These are phyloP conservation scores for Noctua janthe DNA, from an alignment of 2,888 invertebrate species.

Conservation along the genomic window DNA sequence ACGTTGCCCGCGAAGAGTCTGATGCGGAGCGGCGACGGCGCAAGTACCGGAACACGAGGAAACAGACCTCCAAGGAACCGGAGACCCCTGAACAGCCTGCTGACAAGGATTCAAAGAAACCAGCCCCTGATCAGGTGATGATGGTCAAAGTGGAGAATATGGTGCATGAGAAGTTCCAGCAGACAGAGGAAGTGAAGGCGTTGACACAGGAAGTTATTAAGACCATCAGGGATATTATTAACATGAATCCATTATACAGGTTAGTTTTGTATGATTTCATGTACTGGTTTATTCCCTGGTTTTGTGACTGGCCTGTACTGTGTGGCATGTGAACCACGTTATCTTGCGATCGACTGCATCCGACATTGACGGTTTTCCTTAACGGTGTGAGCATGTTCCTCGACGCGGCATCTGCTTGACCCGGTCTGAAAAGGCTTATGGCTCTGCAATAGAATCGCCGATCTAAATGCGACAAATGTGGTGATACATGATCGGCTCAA, in stretches of 20 bases:
- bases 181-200: slow-evolving; percentile 99
- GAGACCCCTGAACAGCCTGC: slow-evolving; percentile 60
- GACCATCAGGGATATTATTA: slow-evolving; percentile 99
- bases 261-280: slow-evolving; percentile 65
- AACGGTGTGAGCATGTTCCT: background rate
- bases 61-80: slow-evolving; percentile 64
- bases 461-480: background rate
- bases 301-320: background rate
- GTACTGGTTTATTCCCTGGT: background rate
- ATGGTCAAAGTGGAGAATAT: slow-evolving; percentile 99
- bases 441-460: background rate
- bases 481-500: background rate
- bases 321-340: background rate
- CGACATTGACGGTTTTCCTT: background rate
- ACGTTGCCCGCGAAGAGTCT: slow-evolving; percentile 95
- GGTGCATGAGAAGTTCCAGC: slow-evolving; percentile 96
- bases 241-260: slow-evolving; percentile 98
- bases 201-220: slow-evolving; percentile 99
- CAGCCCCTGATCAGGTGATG: slow-evolving; percentile 89
- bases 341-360: background rate
- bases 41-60: slow-evolving; percentile 84
- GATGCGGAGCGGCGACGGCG: slow-evolving; percentile 90
- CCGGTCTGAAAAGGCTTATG: background rate
- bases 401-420: background rate
- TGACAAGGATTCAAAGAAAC: slow-evolving; percentile 74